Evolutionary conservation across 1,140 invertebrate species (phyloP), one percentile per base, ranked within the genome.

Genomic region (Linepithema humile): DNA sequence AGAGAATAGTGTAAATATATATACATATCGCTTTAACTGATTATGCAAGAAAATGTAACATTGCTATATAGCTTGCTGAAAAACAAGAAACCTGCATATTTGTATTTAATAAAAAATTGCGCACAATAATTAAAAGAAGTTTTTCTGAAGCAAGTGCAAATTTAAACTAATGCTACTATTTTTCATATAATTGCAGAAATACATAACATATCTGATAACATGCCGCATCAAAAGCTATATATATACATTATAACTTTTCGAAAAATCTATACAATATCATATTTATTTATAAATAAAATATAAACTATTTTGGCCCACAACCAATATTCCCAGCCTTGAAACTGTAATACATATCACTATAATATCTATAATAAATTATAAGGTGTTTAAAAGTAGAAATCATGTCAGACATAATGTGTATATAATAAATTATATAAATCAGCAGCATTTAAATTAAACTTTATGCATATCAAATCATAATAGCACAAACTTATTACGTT

Each of bases 321-420:
- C 87, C 87, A 89, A 82, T 70, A 86, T 88, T 65, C 86, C 86
- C 84, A 83, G 75, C 78, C 78, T 72, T 67, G 12, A 80, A 20
- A 89, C 50, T 70, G 65, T 88, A 50, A 83, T 88, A 74, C 40
- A 83, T 72, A 70, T 43, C 65, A 48, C 20, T 62, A 70, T 5
- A 75, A 38, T 87, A n/a, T 84, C 43, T 50, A 23, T 62, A 69
- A 23, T 48, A 60, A 57, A 23, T 62, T 73, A 23, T 48, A 60
- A 57, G 43, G 50, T 32, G 38, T 65, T 75, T 50, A 43, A 83
- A 83, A 86, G 12, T 48, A 74, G 10, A 70, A 53, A 65, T 45
- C n/a, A 32, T 59, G n/a, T 48, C 6, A 48, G n/a, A 75, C 38
- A 69, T 53, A n/a, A 69, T 29, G 15, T 57, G 53, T 17, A 12